Evolutionary conservation across 1,140 invertebrate species (phyloP).

Genomic region (Ceratoteleas bidentatus): DNA sequence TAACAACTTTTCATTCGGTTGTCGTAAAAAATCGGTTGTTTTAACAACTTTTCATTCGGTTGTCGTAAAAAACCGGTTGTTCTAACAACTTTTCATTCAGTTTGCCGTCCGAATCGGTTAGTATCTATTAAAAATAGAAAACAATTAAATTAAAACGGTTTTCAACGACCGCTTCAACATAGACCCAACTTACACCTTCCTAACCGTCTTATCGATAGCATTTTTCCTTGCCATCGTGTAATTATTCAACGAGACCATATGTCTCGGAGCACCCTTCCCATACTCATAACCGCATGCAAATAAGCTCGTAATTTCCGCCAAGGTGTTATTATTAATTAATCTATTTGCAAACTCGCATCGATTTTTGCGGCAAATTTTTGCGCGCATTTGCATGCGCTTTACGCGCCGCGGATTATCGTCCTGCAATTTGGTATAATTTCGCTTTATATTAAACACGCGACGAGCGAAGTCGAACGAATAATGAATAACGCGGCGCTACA

Average conservation of each 20-base stretch:
- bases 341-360: conserved; percentile 17
- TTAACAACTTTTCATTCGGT: too few species aligned
- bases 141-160: too few species aligned
- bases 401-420: conserved; percentile 17
- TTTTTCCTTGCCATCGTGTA: neutral
- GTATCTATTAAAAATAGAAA: too few species aligned
- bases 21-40: too few species aligned
- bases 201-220: neutral
- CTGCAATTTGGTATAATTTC: conserved; percentile 16
- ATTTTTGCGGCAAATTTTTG: conserved; percentile 12
- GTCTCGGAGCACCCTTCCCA: conserved; percentile 15
- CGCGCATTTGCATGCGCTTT: conserved; percentile 8
- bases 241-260: conserved; percentile 18
- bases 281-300: neutral
- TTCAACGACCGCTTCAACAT: too few species aligned
- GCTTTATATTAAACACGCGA: conserved; percentile 25
- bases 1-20: too few species aligned
- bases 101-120: too few species aligned
- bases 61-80: too few species aligned
- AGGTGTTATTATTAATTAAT: conserved; percentile 41
- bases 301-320: conserved; percentile 10
- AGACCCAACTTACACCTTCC: too few species aligned
- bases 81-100: too few species aligned
- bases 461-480: conserved; percentile 29
- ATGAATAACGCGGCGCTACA: conserved; percentile 35